Evolutionary conservation across 2,888 invertebrate species (phyloP).

Genomic region (Sinohyriopsis cumingii): DNA sequence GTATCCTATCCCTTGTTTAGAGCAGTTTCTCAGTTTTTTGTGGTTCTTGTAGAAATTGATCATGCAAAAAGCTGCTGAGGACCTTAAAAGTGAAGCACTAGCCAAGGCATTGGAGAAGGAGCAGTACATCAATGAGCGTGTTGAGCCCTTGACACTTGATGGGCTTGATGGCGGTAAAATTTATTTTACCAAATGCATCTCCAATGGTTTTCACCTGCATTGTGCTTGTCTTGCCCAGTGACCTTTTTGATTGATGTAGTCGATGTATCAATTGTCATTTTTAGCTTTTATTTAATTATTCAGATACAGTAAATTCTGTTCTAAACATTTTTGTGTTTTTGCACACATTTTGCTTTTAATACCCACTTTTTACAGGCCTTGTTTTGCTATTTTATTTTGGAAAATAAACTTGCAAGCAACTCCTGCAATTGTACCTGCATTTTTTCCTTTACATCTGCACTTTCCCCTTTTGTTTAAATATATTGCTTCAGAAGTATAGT

Average conservation of each 20-base stretch:
- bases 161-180: conserved; percentile 65
- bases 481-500: not conserved
- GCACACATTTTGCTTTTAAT: no score
- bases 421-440: not conserved
- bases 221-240: not conserved
- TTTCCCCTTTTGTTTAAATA: not conserved
- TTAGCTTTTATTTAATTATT: no score
- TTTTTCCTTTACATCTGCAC: not conserved
- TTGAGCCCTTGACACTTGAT: conserved; percentile 62
- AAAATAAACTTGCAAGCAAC: conserved; percentile 1
- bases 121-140: conserved; percentile 64
- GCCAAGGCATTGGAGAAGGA: conserved; percentile 92
- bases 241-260: not conserved
- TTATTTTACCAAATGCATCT: not conserved
- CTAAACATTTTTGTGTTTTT: no score
- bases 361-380: no score
- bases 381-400: not conserved
- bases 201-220: not conserved
- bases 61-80: conserved; percentile 99
- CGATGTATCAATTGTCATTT: no score
- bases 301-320: no score
- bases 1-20: not conserved
- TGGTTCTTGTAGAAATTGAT: conserved; percentile 86
- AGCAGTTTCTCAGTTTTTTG: not conserved
- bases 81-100: conserved; percentile 99